phyloP scores from a whole-genome alignment of 1,140 invertebrate species.

The Monomorium pharaonis region DNA sequence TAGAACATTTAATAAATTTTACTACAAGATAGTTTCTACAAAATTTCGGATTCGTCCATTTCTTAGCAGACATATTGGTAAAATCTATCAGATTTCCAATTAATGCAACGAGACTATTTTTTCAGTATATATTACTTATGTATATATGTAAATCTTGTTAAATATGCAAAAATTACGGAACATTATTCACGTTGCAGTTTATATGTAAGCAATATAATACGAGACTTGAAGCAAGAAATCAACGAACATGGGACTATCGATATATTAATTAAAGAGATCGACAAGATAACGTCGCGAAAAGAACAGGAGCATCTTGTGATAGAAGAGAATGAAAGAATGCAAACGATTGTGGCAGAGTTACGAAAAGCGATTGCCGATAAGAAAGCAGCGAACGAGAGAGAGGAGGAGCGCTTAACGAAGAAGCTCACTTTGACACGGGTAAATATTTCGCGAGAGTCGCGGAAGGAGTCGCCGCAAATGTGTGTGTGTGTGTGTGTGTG shows the following conservation, averaged over 20 bases:
- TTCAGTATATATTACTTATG: no score
- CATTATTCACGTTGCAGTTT: constrained; percentile 64
- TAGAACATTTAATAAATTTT: no score
- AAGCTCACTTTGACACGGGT: constrained; percentile 70
- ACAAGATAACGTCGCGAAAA: constrained; percentile 56
- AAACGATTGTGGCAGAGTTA: constrained; percentile 62
- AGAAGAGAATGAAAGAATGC: constrained; percentile 54
- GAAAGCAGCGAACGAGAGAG: constrained; percentile 52
- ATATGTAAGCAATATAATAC: constrained; percentile 74
- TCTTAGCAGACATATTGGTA: no score
- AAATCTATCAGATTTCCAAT: no score
- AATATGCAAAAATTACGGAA: background rate
- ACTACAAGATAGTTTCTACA: no score
- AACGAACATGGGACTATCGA: constrained; percentile 70
- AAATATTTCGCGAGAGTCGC: background rate
- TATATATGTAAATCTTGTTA: background rate
- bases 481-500: no score
- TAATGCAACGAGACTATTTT: no score
- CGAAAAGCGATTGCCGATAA: constrained; percentile 61
- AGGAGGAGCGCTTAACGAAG: constrained; percentile 62
- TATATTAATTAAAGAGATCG: constrained; percentile 74
- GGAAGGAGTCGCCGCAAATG: background rate
- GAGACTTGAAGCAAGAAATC: constrained; percentile 73
- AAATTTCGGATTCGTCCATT: no score
- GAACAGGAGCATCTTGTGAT: constrained; percentile 68